Evolutionary conservation across 2,888 invertebrate genomes (phyloP).

Genomic region (Apodemia hepburni): DNA sequence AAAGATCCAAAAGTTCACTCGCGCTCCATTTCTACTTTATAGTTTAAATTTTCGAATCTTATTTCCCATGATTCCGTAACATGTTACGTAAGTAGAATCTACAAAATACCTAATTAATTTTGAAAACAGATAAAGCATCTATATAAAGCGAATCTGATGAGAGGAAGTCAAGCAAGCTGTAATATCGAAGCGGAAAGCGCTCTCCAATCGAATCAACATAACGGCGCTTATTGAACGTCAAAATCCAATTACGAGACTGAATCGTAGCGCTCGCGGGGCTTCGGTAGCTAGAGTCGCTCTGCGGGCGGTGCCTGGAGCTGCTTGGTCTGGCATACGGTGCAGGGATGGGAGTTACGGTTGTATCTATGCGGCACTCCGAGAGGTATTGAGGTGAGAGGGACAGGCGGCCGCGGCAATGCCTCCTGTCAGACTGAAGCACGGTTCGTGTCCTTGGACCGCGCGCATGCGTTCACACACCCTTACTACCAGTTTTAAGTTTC

Average conservation of each 20-base stretch:
- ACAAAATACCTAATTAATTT: slow-evolving; percentile 42
- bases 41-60: slow-evolving; percentile 39
- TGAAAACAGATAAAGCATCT: slow-evolving; percentile 61
- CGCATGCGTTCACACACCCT: slow-evolving; percentile 68
- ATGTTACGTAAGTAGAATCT: slow-evolving; percentile 60
- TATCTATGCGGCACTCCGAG: slow-evolving; percentile 51
- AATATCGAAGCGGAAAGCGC: slow-evolving; percentile 73
- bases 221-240: slow-evolving; percentile 67
- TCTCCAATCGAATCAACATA: slow-evolving; percentile 70
- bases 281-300: slow-evolving; percentile 64
- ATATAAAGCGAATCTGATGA: slow-evolving; percentile 56
- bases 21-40: slow-evolving; percentile 49
- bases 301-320: slow-evolving; percentile 54
- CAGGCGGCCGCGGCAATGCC: slow-evolving; percentile 66
- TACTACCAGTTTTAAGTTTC: slow-evolving; percentile 58
- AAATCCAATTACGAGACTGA: slow-evolving; percentile 78
- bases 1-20: slow-evolving; percentile 40
- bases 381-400: slow-evolving; percentile 51
- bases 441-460: slow-evolving; percentile 64
- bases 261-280: slow-evolving; percentile 74
- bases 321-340: slow-evolving; percentile 62
- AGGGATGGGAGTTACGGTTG: slow-evolving; percentile 38
- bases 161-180: slow-evolving; percentile 67
- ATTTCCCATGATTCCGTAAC: slow-evolving; percentile 57
- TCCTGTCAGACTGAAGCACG: slow-evolving; percentile 72